Conservation (phyloP, 2,888 invertebrate genomes). For the Hydrotaea cyrtoneurina region DNA sequence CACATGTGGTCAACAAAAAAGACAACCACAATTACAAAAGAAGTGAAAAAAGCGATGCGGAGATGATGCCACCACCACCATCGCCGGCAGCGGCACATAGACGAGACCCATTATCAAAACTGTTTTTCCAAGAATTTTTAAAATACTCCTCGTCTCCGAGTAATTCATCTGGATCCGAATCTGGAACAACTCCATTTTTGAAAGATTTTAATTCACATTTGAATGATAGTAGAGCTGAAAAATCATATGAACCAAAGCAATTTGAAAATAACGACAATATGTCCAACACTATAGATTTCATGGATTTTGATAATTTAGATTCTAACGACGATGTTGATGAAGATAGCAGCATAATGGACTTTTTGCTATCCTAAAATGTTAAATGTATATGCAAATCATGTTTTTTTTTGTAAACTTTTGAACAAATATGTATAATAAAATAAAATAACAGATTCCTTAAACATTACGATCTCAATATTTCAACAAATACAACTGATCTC, state of each 20-base stretch:
- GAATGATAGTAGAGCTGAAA: slow-evolving; percentile 2
- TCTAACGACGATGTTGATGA: slow-evolving; percentile 50
- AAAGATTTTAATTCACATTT: slow-evolving; percentile 40
- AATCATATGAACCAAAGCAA: not conserved
- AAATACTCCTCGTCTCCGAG: slow-evolving; percentile 16
- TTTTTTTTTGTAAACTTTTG: too few relatives aligned
- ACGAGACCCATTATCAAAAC: slow-evolving; percentile 28
- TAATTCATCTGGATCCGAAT: not conserved
- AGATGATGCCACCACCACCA: not conserved
- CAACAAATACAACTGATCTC: too few relatives aligned
- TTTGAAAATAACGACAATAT: not conserved
- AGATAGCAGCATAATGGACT: not conserved
- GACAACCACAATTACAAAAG: slow-evolving; percentile 9
- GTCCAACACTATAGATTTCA: slow-evolving; percentile 19
- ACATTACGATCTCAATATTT: too few relatives aligned
- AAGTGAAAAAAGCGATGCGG: slow-evolving; percentile 8
- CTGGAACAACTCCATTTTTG: not conserved
- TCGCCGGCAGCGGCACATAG: not conserved
- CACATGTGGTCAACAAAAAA: not conserved
- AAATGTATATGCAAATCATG: not conserved
- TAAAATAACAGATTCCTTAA: too few relatives aligned
- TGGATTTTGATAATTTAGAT: slow-evolving; percentile 50
- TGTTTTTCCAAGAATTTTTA: slow-evolving; percentile 42
- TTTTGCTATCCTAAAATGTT: not conserved
- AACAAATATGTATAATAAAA: too few relatives aligned